Base-by-base conservation (phyloP, 2,888 invertebrate species). In the Eremobia ochroleuca region DNA sequence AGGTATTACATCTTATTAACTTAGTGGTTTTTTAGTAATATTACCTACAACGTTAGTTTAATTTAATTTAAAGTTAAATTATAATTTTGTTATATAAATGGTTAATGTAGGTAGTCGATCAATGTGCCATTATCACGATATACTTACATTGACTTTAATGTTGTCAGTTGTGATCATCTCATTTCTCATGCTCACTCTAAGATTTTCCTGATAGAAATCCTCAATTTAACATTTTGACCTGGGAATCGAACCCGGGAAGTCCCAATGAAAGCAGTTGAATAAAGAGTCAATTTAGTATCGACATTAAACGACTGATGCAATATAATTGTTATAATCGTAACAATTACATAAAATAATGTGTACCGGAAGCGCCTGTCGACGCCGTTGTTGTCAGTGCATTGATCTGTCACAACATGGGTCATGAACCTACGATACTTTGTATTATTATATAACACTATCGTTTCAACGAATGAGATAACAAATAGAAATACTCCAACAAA, bases 281-380 rank as follows among this genome's bases (percentile, higher is more conserved):
- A 46, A 31, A 67, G 31, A 25, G 28, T 8, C 13, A 66, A 31
- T 65, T 6, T 11, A 31, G 11, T 46, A 67, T 21, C 13, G 28
- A 9, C 62, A 4, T 34, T 52, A 34, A 46, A n/a, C 31, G 28
- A 52, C 21, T 43, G 11, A 25, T 25, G 40, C 40, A 52, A 62
- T 46, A 2, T 13, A 25, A n/a, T 28, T 18, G 5, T 58, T 31
- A 72, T 55, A 62, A 55, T n/a, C 5, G 64, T 49, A 67, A 66
- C 4, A 79, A 25, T 68, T 37, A 73, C 68, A 79, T 79, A 82
- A 71, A 59, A 52, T 34, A 40, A 49, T 52, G 46, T 68, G 49
- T 49, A 61, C 46, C 67, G 83, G 85, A 85, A 64, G 37, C 58
- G n/a, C 11, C 15, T 72, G n/a, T 37, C 78, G 18, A 8, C 43